These are phyloP conservation scores for Lithobates pipiens DNA, from an alignment of 2,797 vertebrate species.

Conservation along the genomic window DNA sequence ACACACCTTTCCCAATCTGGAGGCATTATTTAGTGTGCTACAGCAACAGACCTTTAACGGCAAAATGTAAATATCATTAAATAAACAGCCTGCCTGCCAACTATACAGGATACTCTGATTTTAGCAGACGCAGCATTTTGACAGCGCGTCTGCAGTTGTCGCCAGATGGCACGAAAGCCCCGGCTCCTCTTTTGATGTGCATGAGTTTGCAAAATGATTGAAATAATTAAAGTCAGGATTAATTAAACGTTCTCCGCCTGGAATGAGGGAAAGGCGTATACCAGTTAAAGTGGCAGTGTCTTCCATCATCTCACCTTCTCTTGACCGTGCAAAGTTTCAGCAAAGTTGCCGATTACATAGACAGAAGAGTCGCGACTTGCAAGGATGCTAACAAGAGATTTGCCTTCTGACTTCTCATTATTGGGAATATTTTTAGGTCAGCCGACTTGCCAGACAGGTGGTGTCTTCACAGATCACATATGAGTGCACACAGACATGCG, in stretches of 20 bases:
- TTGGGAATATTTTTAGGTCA: too few species aligned
- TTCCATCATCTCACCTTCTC: background rate
- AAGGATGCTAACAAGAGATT: background rate
- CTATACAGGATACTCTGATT: slow-evolving; percentile 31
- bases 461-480: too few species aligned
- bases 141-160: slow-evolving; percentile 15
- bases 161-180: slow-evolving; percentile 30
- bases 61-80: slow-evolving; percentile 45
- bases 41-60: slow-evolving; percentile 24
- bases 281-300: background rate
- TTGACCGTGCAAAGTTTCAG: background rate
- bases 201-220: slow-evolving; percentile 28
- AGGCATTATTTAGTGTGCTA: slow-evolving; percentile 38
- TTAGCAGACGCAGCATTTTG: slow-evolving; percentile 44
- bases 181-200: slow-evolving; percentile 14
- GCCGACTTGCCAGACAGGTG: too few species aligned
- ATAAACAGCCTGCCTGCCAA: slow-evolving; percentile 36
- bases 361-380: background rate
- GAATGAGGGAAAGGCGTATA: background rate
- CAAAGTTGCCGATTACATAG: background rate
- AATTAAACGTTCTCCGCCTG: slow-evolving; percentile 31
- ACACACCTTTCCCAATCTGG: slow-evolving; percentile 38
- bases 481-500: too few species aligned
- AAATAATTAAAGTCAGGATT: slow-evolving; percentile 43
- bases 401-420: background rate